Conservation (phyloP, 2,113 vertebrate species). For the Labeo catla region DNA sequence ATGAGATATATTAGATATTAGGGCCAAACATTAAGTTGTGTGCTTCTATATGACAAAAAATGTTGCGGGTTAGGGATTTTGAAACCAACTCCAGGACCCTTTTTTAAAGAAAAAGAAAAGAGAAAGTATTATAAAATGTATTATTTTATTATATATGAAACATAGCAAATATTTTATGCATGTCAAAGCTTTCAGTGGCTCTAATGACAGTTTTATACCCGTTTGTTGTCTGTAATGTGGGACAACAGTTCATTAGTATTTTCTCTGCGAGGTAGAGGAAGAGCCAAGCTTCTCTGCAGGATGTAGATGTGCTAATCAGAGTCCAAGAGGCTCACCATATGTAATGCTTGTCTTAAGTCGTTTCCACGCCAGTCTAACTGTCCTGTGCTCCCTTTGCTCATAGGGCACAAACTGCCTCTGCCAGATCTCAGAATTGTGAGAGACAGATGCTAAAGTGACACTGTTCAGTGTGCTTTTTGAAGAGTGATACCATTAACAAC, state of each 20-base stretch:
- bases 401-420: not conserved
- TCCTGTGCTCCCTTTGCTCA: not conserved
- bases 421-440: not conserved
- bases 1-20: not conserved
- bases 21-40: not conserved
- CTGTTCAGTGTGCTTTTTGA: constrained; percentile 26
- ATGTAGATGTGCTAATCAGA: constrained; percentile 40
- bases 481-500: not conserved
- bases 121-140: too few relatives aligned
- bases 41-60: not conserved
- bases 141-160: too few relatives aligned
- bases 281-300: constrained; percentile 43
- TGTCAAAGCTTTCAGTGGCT: not conserved
- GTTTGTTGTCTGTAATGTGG: constrained; percentile 25
- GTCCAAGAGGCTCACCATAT: constrained; percentile 28
- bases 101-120: too few relatives aligned
- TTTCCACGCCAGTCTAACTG: constrained; percentile 4
- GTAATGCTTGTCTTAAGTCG: constrained; percentile 12
- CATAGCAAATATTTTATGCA: not conserved
- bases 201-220: not conserved
- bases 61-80: not conserved
- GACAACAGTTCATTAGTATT: constrained; percentile 6
- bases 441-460: not conserved
- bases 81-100: not conserved
- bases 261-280: constrained; percentile 4